Base-by-base conservation (phyloP, 2,797 vertebrate genomes). In the Sebastes itinus region DNA sequence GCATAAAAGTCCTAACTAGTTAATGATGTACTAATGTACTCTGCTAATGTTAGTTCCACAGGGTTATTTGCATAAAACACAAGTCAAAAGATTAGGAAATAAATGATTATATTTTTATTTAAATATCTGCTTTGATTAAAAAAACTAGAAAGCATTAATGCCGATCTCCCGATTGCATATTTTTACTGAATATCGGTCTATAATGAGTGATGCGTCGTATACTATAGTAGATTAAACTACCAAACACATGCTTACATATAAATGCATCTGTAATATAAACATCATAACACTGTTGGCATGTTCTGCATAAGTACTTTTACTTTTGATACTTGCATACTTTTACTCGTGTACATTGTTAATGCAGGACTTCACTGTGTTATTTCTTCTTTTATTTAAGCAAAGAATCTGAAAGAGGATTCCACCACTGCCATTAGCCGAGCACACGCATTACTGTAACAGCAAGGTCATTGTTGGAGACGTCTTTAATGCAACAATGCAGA, bases 401-500 rank as follows among this genome's bases (percentile, higher is more conserved):
- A 68, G 20, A 42, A 73, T 66, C 56, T 63, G 18, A 81, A 11
- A 30, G 22, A 46, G 11, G 72, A 54, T 22, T 54, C 69, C 61
- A 18, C 32, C n/a, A 8, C 61, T 46, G 55, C n/a, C 23, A n/a
- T 62, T 6, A 68, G 63, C 27, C 11, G 65, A 79, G 63, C 22
- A 49, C 87, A 62, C 56, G 75, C 65, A 82, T 76, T 23, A 52
- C 49, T 52, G 49, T n/a, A 75, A 89, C 89, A 87, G 75, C 75
- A 49, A 62, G 69, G 76, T 84, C 86, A 89, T 92, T 90, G 92
- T 94, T 77, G 30, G 33, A 20, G 61, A 86, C 25, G 71, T 83
- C 88, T 85, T 91, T 75, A 84, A 84, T 60, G 80, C 88, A 80
- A 90, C 87, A 82, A 82, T 80, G 87, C 83, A 83, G 85, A 78